Base-by-base conservation (phyloP, 2,797 vertebrate genomes). In the Cuniculus paca region DNA sequence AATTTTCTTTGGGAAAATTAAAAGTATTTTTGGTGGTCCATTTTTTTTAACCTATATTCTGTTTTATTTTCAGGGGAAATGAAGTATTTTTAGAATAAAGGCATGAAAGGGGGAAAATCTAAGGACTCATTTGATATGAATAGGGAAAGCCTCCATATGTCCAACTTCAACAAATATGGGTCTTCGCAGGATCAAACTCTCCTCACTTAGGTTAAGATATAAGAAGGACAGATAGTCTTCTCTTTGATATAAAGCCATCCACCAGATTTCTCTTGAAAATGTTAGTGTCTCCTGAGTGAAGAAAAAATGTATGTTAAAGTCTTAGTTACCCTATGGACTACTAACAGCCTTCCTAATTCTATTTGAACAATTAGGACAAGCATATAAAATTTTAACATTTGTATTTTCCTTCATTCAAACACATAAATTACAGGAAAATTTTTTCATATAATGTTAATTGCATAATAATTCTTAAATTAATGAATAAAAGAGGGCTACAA, bases 71-170 rank as follows among this genome's bases (percentile, higher is more conserved):
- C 48, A 87, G 4, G 1, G 20, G 13, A 91, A 70, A 26, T 83
- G n/a, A 91, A 94, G 4, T 75, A n/a, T 22, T 93, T 96, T 92
- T 79, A 60, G 22, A 83, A 61, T 58, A 96, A 89, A 77, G 24
- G 14, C 7, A 7, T 0, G 31, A 34, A 52, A 78, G 9, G 17
- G 5, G 17, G 45, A 42, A 58, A 39, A 88, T 22, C 6, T 61
- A 61, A 93, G 58, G 4, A 60, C 16, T 86, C 45, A 63, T 42
- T 50, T 58, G 42, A 65, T 28, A 4, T 19, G n/a, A 92, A 26
- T 3, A 95, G 20, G 24, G n/a, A 96, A 91, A 52, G n/a, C 56
- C 14, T 87, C 2, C 4, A 6, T 12, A 19, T 7, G 4, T 10
- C 13, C 36, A 94, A 17, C 17, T 79, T 50, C 26, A 72, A 28